Conservation (phyloP, 2,113 vertebrate species). For the Scolopax mira region DNA sequence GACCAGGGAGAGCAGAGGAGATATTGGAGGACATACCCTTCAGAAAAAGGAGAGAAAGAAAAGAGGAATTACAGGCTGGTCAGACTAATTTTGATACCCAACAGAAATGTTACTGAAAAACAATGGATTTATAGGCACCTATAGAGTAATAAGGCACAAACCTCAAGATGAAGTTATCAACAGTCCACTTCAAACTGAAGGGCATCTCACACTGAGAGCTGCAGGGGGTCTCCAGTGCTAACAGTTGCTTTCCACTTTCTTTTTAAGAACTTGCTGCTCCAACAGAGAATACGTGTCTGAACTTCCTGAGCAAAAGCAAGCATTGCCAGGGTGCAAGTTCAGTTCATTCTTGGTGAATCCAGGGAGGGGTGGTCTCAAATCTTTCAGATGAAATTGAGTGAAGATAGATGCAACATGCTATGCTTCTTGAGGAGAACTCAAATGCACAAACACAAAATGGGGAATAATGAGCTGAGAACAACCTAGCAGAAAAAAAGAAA, state of each 20-base stretch:
- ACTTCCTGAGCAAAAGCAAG: not conserved
- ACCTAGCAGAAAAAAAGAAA: not conserved
- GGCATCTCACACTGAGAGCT: not conserved
- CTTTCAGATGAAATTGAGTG: not conserved
- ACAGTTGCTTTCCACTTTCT: not conserved
- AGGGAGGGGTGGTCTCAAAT: not conserved
- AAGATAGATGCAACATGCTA: not conserved
- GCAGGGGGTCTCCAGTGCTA: not conserved
- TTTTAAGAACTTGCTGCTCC: not conserved
- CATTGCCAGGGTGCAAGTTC: not conserved
- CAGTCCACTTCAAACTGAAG: not conserved
- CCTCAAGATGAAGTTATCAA: not conserved
- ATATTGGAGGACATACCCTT: not conserved
- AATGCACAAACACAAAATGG: not conserved
- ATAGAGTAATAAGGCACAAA: not conserved
- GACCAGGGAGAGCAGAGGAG: not conserved
- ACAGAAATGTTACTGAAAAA: not conserved
- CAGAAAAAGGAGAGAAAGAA: not conserved
- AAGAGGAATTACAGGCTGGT: not conserved
- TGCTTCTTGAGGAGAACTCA: not conserved
- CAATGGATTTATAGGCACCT: not conserved
- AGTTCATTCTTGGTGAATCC: not conserved
- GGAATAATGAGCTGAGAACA: not conserved
- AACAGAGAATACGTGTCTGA: not conserved
- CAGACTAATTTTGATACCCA: not conserved